A percentile compares a stretch with the other conserved stretches of the same genome.
Evolutionary conservation across 1,140 invertebrate genomes (phyloP).

Genomic region (Drosophila chauvacae): DNA sequence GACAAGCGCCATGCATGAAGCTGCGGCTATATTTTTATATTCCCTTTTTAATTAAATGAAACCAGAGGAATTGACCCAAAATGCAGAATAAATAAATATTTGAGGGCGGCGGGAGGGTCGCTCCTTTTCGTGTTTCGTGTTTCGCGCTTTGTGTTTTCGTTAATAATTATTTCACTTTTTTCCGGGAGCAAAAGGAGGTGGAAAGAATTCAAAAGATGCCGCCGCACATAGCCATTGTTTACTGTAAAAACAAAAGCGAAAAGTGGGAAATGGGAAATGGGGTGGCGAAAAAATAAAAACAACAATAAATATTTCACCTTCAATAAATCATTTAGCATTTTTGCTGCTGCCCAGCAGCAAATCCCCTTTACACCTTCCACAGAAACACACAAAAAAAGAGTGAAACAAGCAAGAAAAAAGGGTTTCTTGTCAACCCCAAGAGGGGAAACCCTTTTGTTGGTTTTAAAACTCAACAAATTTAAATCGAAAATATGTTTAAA

Average conservation of each 20-base stretch:
- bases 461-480: conserved; percentile 6
- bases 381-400: not conserved
- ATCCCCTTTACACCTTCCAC: conserved; percentile 42
- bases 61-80: conserved; percentile 84
- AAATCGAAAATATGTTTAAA: conserved; percentile 22
- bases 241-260: conserved; percentile 51
- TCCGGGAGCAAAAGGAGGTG: conserved; percentile 27
- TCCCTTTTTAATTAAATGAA: conserved; percentile 84
- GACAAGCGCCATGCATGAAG: conserved; percentile 48
- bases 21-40: conserved; percentile 25
- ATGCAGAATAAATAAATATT: conserved; percentile 78
- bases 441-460: conserved; percentile 5
- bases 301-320: conserved; percentile 84
- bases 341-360: conserved; percentile 39
- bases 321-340: conserved; percentile 83
- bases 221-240: conserved; percentile 59
- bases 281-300: conserved; percentile 48
- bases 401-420: conserved; percentile 23
- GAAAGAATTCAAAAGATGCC: conserved; percentile 79
- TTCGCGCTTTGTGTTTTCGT: conserved; percentile 53
- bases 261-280: not conserved
- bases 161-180: conserved; percentile 80
- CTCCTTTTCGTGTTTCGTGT: conserved; percentile 8
- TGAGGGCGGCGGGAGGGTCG: conserved; percentile 3
- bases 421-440: conserved; percentile 53